These are phyloP conservation scores for Myotis planiceps DNA, from an alignment of 2,797 vertebrate species.

Conservation along the genomic window DNA sequence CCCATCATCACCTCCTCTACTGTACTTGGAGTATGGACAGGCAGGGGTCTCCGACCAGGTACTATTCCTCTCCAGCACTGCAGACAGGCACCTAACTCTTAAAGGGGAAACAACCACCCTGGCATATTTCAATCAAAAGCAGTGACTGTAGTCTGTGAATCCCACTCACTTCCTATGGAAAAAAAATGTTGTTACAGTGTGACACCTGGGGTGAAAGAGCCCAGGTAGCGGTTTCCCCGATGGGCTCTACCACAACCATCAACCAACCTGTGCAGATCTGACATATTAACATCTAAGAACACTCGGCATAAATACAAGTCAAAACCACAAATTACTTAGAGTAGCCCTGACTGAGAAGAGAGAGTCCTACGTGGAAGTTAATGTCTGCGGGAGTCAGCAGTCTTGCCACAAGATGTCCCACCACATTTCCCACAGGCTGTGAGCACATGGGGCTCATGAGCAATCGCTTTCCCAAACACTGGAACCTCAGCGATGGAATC, in stretches of 20 bases:
- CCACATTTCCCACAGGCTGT: not conserved
- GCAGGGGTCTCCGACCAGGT: not conserved
- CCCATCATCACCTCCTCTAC: not conserved
- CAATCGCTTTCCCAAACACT: constrained; percentile 56
- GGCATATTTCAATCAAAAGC: not conserved
- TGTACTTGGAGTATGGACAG: not conserved
- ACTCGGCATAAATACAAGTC: not conserved
- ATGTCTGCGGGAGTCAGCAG: constrained; percentile 43
- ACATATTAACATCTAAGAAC: not conserved
- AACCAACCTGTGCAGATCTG: not conserved
- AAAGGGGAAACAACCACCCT: not conserved
- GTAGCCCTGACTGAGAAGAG: constrained; percentile 13
- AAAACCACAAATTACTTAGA: constrained; percentile 23
- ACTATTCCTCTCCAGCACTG: not conserved
- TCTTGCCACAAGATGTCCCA: constrained; percentile 52
- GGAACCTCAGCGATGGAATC: constrained; percentile 32
- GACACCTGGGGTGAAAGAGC: not conserved
- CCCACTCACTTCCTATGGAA: not conserved
- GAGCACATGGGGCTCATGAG: not conserved
- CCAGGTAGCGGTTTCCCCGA: not conserved
- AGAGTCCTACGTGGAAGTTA: constrained; percentile 37
- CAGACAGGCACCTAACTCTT: not conserved
- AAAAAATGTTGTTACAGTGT: not conserved
- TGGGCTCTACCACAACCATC: not conserved
- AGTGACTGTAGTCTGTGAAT: not conserved